phyloP scores from a whole-genome alignment of 2,797 vertebrate genomes.

The Schizothorax lantsangensis region DNA sequence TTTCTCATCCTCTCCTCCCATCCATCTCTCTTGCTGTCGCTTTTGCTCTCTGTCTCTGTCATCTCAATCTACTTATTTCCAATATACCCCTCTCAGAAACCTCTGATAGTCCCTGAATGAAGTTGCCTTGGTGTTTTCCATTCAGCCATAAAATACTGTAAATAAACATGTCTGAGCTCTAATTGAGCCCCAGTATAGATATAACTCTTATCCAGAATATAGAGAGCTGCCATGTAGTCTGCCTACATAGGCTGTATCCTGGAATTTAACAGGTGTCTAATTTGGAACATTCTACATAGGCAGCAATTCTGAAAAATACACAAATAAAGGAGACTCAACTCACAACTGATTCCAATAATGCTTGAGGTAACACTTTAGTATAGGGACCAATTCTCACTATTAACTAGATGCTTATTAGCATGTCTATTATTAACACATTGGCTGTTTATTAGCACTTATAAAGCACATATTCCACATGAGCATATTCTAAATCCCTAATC shows the following conservation, averaged over 20 bases:
- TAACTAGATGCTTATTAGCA: background rate
- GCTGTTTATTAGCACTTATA: background rate
- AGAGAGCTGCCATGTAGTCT: background rate
- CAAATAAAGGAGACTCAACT: background rate
- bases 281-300: too few species aligned
- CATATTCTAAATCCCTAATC: background rate
- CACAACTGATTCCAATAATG: background rate
- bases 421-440: background rate
- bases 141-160: background rate
- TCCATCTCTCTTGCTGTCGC: conserved; percentile 30
- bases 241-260: background rate
- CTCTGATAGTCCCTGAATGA: conserved; percentile 2
- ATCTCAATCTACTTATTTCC: conserved; percentile 13
- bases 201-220: background rate
- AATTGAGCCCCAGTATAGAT: background rate
- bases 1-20: conserved; percentile 19
- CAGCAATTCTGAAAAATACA: background rate
- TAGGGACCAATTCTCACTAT: background rate
- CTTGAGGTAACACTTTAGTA: background rate
- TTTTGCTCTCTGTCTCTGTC: conserved; percentile 40
- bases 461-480: background rate
- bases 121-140: conserved; percentile 11
- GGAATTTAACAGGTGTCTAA: background rate
- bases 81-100: background rate
- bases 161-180: background rate